A percentile compares a stretch with the other conserved stretches of the same genome.
Evolutionary conservation across 1,140 invertebrate species (phyloP).

Genomic region (Drosophila pectinifera): DNA sequence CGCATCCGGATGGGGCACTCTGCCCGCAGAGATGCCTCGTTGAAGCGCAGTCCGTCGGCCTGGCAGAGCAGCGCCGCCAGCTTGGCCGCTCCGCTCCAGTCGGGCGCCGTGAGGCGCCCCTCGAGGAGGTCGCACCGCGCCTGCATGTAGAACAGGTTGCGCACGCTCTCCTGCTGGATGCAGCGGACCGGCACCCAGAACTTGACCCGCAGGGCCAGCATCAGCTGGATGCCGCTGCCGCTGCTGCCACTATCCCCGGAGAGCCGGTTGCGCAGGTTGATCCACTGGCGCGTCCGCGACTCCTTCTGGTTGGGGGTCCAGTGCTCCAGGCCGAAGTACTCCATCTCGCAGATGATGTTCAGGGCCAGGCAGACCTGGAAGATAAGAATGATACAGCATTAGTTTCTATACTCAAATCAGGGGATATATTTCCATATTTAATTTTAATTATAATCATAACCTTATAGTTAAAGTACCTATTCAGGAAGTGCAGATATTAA

Average conservation of each 20-base stretch:
- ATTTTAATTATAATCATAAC: no score
- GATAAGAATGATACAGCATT: conserved; percentile 21
- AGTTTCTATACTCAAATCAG: not conserved
- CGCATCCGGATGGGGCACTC: conserved; percentile 75
- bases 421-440: no score
- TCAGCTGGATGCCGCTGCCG: conserved; percentile 86
- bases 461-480: no score
- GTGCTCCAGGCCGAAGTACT: conserved; percentile 92
- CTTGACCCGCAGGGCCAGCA: conserved; percentile 90
- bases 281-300: conserved; percentile 87
- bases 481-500: no score
- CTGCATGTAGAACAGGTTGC: conserved; percentile 94
- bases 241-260: conserved; percentile 86
- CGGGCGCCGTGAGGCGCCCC: conserved; percentile 88
- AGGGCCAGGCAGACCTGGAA: conserved; percentile 92
- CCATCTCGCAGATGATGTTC: conserved; percentile 92
- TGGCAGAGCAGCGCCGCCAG: conserved; percentile 91
- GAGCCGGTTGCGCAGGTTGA: conserved; percentile 93
- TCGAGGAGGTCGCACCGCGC: conserved; percentile 91
- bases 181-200: conserved; percentile 96
- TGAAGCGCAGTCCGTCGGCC: conserved; percentile 82
- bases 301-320: conserved; percentile 81
- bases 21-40: conserved; percentile 64
- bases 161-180: conserved; percentile 92
- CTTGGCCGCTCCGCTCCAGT: conserved; percentile 89